phyloP scores from a whole-genome alignment of 2,797 vertebrate genomes.

The Anomalospiza imberbis region DNA sequence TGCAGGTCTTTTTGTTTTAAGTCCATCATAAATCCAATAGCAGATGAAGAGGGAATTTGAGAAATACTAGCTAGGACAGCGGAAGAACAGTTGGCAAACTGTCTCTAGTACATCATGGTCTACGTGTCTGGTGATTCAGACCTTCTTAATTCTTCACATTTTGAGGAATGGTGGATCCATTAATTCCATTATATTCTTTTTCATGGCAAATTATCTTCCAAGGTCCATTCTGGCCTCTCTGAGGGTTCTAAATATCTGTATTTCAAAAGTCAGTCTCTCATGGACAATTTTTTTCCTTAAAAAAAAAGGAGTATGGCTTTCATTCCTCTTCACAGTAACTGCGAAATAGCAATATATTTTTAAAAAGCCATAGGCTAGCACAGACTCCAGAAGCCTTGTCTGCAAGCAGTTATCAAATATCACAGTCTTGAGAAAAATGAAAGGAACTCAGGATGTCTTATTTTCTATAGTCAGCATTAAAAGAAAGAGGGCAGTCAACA shows the following conservation, averaged over 20 bases:
- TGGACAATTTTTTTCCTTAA: neutral
- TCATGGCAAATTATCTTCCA: neutral
- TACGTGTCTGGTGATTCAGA: neutral
- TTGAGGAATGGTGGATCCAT: neutral
- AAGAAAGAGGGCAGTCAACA: neutral
- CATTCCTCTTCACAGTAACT: neutral
- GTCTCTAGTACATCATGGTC: neutral
- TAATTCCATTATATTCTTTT: neutral
- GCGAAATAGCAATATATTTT: neutral
- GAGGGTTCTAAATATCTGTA: neutral
- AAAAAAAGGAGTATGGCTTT: neutral
- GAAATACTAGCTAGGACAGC: neutral
- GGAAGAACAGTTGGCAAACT: neutral
- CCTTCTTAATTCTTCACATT: neutral
- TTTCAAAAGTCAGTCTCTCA: neutral
- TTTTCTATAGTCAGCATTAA: neutral
- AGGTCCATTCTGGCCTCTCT: neutral
- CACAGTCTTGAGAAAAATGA: neutral
- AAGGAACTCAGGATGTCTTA: neutral
- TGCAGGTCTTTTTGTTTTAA: neutral
- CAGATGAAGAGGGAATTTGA: neutral
- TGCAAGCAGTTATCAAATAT: neutral
- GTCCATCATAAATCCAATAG: neutral
- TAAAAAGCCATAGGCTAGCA: neutral
- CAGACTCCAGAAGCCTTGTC: neutral